phyloP scores from a whole-genome alignment of 1,140 invertebrate genomes.

The Penaeus indicus region DNA sequence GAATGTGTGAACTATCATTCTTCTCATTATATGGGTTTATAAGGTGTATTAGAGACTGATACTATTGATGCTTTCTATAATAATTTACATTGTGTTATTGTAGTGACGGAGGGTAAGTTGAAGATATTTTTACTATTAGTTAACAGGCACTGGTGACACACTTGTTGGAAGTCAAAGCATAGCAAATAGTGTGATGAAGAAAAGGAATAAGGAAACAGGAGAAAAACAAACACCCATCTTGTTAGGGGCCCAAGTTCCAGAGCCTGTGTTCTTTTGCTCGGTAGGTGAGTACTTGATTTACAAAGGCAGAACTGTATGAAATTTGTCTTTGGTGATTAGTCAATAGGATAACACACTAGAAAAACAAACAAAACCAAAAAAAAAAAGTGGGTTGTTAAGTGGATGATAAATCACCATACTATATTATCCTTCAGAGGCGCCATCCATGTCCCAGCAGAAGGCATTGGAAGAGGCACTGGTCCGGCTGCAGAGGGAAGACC shows the following conservation, averaged over 20 bases:
- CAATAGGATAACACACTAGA: neutral
- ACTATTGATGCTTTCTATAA: too few species aligned
- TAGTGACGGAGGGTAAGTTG: slow-evolving; percentile 85
- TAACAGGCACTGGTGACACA: slow-evolving; percentile 88
- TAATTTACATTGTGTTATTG: slow-evolving; percentile 86
- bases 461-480: slow-evolving; percentile 87
- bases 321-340: neutral
- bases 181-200: slow-evolving; percentile 69
- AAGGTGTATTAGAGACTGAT: too few species aligned
- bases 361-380: neutral
- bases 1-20: too few species aligned
- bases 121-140: slow-evolving; percentile 44
- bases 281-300: slow-evolving; percentile 72
- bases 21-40: too few species aligned
- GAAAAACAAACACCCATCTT: slow-evolving; percentile 71
- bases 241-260: slow-evolving; percentile 80
- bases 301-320: neutral
- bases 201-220: slow-evolving; percentile 66
- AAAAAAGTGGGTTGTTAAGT: neutral
- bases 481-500: slow-evolving; percentile 92
- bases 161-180: slow-evolving; percentile 77
- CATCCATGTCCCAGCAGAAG: slow-evolving; percentile 81
- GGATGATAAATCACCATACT: too few species aligned
- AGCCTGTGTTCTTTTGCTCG: slow-evolving; percentile 97
- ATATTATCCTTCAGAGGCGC: slow-evolving; percentile 78